phyloP scores from a whole-genome alignment of 2,113 vertebrate species.

The Rhagologus leucostigma region DNA sequence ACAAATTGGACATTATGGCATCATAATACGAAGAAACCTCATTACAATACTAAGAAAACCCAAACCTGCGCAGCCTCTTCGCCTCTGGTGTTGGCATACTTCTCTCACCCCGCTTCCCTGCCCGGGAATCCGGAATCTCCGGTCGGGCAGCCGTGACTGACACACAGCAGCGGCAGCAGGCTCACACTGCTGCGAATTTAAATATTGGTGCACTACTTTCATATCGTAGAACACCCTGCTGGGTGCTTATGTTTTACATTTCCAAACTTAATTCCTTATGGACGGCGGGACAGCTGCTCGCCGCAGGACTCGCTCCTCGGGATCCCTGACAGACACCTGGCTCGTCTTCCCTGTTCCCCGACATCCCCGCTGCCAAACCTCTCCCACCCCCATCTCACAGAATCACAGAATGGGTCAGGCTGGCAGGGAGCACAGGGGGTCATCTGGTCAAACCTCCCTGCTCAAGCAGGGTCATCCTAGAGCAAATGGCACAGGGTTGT shows the following conservation, averaged over 20 bases:
- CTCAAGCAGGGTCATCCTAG: neutral
- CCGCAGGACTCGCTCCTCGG: no score
- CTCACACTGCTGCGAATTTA: neutral
- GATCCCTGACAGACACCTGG: neutral
- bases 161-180: neutral
- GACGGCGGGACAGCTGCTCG: neutral
- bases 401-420: accelerated
- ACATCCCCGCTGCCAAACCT: neutral
- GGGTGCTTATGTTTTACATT: neutral
- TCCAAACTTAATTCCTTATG: accelerated
- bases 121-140: neutral
- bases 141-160: neutral
- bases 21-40: neutral
- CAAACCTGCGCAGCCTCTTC: neutral
- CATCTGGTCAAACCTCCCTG: neutral
- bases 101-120: neutral
- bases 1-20: neutral
- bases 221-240: neutral
- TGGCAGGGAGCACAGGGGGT: accelerated
- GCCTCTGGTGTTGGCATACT: no score
- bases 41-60: neutral
- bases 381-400: accelerated
- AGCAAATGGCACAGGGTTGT: accelerated
- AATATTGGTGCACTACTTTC: accelerated
- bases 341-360: neutral